These are phyloP conservation scores for Acanthosepion esculentum DNA, from an alignment of 2,888 invertebrate genomes.

Conservation along the genomic window DNA sequence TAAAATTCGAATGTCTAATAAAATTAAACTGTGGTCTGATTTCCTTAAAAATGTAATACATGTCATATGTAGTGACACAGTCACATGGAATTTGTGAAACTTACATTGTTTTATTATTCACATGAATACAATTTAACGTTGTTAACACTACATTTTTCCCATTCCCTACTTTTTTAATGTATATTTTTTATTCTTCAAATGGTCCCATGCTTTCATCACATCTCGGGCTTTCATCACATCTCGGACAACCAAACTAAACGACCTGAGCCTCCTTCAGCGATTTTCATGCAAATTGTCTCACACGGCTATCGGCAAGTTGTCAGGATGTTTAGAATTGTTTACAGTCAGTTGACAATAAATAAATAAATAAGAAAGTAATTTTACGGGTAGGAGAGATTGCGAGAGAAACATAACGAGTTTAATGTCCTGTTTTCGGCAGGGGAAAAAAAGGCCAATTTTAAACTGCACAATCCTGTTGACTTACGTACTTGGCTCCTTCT, in stretches of 20 bases:
- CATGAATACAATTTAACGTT: too few species aligned
- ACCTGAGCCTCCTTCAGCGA: background rate
- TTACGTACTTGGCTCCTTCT: too few species aligned
- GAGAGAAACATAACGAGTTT: background rate
- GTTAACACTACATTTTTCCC: too few species aligned
- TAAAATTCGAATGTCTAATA: too few species aligned
- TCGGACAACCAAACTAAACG: background rate
- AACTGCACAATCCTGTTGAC: background rate
- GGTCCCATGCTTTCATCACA: background rate
- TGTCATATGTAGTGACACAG: too few species aligned
- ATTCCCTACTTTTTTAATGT: too few species aligned
- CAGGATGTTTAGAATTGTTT: background rate
- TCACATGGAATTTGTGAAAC: too few species aligned
- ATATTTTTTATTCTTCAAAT: background rate
- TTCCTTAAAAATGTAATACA: too few species aligned
- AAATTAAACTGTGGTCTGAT: too few species aligned
- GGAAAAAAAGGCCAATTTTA: background rate
- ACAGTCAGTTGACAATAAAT: conserved; percentile 9
- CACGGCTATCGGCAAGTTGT: conserved; percentile 4
- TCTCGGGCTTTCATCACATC: background rate
- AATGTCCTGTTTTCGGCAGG: background rate
- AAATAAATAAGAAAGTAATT: background rate
- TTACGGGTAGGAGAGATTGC: background rate
- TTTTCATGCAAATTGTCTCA: conserved; percentile 2
- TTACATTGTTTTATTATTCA: too few species aligned